Evolutionary conservation across 2,113 vertebrate genomes (phyloP), one percentile per base, ranked within the genome.

Genomic region (Trichomycterus rosablanca): DNA sequence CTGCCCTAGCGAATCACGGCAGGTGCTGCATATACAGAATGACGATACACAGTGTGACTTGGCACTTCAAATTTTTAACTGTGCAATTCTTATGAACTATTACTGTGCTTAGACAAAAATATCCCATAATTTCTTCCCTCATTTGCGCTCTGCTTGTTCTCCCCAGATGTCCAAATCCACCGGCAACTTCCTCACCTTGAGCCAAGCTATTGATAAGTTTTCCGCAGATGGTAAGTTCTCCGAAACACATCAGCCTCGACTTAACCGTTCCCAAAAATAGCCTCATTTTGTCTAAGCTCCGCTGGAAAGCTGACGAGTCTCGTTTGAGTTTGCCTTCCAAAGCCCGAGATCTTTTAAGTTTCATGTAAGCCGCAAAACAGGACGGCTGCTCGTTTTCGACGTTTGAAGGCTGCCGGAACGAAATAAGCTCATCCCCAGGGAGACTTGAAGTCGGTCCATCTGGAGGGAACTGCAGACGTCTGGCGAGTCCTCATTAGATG

Each of bases 101-200:
- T 32, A 32, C 9, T 32, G 9, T 32, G 4, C 9, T 5, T 32
- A 32, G 4, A 32, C 9, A 5, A 5, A 32, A 32, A 32, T 32
- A 9, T 32, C 9, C 9, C 4, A 32, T 5, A 5, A 32, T 32
- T 32, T 32, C 30, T 32, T 32, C 30, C 30, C 30, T 32, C 30
- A 32, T 32, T 32, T 40, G 37, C 14, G 5, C 12, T 1, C 37
- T 40, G 12, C 14, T n/a, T 40, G 4, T 3, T 3, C 63, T 68
- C 43, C 74, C 71, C 77, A 99, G 96, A 99, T 99, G 96, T 98
- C 96, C 66, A 99, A 99, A 80, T 99, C 96, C 42, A 99, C 96
- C 23, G 96, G 96, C 71, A 99, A 99, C 82, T 99, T 99, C 73
- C 93, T 99, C 52, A 97, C 93, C 46, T 81, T 99, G 59, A 73